A percentile compares a stretch with the other conserved stretches of the same genome.
phyloP scores from a whole-genome alignment of 1,140 invertebrate species.

The Scaptomyza graminum region DNA sequence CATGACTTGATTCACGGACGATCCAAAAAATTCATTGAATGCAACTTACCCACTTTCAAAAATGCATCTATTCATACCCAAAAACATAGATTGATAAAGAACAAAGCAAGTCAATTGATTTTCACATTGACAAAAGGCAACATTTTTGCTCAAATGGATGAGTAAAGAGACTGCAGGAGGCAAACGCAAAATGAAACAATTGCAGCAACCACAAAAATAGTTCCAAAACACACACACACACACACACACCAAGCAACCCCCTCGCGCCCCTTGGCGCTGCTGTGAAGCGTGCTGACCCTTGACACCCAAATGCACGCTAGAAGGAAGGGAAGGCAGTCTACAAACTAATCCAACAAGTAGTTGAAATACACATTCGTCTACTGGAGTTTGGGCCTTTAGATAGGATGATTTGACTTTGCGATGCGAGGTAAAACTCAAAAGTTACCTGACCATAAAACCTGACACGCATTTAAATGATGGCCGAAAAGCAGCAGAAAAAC shows the following conservation, averaged over 20 bases:
- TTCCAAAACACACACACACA: neutral
- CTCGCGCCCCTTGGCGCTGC: constrained; percentile 17
- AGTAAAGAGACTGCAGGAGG: constrained; percentile 3
- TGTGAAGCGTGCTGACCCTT: constrained; percentile 56
- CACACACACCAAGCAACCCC: constrained; percentile 13
- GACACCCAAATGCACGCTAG: constrained; percentile 41
- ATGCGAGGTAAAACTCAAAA: constrained; percentile 45
- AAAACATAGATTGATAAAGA: constrained; percentile 2
- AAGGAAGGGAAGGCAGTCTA: neutral
- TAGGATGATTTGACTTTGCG: constrained; percentile 13
- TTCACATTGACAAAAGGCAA: constrained; percentile 26
- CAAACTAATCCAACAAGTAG: constrained; percentile 42
- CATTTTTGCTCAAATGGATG: constrained; percentile 16
- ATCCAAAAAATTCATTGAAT: too few relatives aligned
- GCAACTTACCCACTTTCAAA: too few relatives aligned
- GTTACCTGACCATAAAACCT: constrained; percentile 68
- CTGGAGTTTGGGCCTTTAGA: constrained; percentile 9
- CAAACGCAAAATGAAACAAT: constrained; percentile 13
- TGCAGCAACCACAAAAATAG: constrained; percentile 22
- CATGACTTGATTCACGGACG: neutral
- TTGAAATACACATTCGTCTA: constrained; percentile 8
- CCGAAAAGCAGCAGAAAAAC: constrained; percentile 10
- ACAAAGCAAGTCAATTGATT: constrained; percentile 31
- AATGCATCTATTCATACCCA: too few relatives aligned
- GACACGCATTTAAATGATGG: constrained; percentile 75